A percentile compares a stretch with the other conserved stretches of the same genome.
phyloP scores from a whole-genome alignment of 2,888 invertebrate genomes.

The Ephialtes manifestator region DNA sequence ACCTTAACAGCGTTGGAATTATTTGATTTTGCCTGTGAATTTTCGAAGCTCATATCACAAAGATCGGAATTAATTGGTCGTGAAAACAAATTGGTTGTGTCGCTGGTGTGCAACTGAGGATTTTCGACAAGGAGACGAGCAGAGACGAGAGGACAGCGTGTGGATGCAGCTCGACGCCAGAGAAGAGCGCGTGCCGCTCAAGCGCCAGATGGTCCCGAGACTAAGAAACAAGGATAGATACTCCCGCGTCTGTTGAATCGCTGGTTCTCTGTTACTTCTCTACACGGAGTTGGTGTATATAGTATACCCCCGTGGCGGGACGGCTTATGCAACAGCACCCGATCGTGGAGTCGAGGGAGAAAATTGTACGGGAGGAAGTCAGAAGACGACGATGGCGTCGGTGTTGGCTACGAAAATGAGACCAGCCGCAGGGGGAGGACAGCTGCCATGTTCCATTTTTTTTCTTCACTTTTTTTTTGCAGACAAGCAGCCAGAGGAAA shows the following conservation, averaged over 20 bases:
- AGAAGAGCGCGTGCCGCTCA: constrained; percentile 70
- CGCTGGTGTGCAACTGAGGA: background rate
- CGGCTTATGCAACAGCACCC: constrained; percentile 62
- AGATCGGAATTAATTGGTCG: background rate
- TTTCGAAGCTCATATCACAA: too few species aligned
- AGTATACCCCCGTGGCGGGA: constrained; percentile 71
- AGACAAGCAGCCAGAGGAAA: constrained; percentile 32
- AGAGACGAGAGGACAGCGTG: constrained; percentile 10
- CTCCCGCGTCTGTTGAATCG: constrained; percentile 61
- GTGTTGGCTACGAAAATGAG: constrained; percentile 62
- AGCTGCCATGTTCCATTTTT: constrained; percentile 58
- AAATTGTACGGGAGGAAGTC: constrained; percentile 56
- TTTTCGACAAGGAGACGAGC: constrained; percentile 5
- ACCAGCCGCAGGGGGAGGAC: constrained; percentile 61
- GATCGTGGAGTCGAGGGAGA: constrained; percentile 47
- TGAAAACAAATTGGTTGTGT: background rate
- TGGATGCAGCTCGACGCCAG: constrained; percentile 31
- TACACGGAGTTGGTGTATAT: constrained; percentile 13
- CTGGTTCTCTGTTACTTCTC: constrained; percentile 23
- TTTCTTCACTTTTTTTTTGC: background rate
- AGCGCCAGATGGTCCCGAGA: constrained; percentile 72
- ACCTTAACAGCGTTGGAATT: too few species aligned
- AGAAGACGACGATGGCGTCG: constrained; percentile 64
- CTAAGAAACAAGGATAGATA: constrained; percentile 66
- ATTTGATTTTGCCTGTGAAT: too few species aligned